A percentile compares a stretch with the other conserved stretches of the same genome.
These are phyloP conservation scores for Bombus pyrosoma DNA, from an alignment of 1,140 invertebrate species.

Conservation along the genomic window DNA sequence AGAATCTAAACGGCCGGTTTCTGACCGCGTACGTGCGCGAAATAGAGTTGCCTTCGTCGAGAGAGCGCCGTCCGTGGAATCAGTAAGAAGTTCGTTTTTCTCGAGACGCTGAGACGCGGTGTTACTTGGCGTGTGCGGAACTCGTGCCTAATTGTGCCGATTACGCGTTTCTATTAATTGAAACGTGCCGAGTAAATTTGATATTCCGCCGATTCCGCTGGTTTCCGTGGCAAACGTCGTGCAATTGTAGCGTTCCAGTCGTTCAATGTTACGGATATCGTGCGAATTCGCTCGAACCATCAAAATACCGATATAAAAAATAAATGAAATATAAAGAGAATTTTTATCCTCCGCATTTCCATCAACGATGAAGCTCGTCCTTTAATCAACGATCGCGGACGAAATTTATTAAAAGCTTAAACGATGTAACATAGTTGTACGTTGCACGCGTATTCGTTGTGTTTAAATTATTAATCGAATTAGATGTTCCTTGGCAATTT, in stretches of 20 bases:
- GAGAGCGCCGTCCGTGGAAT: constrained; percentile 9
- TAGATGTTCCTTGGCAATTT: not conserved
- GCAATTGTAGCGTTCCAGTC: not conserved
- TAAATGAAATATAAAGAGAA: too few relatives aligned
- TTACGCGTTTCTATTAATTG: constrained; percentile 11
- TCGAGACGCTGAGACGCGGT: constrained; percentile 37
- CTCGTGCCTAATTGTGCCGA: not conserved
- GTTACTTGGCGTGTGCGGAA: not conserved
- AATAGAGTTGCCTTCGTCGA: constrained; percentile 8
- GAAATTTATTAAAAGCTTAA: too few relatives aligned
- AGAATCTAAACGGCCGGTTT: constrained; percentile 8
- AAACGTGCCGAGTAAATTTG: not conserved
- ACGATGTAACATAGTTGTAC: not conserved
- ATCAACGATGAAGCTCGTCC: too few relatives aligned
- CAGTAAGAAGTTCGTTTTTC: constrained; percentile 54
- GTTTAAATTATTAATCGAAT: not conserved
- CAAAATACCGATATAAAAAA: too few relatives aligned
- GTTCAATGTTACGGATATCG: too few relatives aligned
- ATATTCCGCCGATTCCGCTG: not conserved
- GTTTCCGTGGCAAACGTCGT: not conserved
- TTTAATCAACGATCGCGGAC: too few relatives aligned
- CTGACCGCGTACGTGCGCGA: constrained; percentile 7
- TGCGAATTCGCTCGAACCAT: too few relatives aligned
- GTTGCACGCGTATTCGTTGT: not conserved
- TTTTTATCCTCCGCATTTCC: too few relatives aligned